phyloP scores from a whole-genome alignment of 2,888 invertebrate species.

The Heteropelma amictum region DNA sequence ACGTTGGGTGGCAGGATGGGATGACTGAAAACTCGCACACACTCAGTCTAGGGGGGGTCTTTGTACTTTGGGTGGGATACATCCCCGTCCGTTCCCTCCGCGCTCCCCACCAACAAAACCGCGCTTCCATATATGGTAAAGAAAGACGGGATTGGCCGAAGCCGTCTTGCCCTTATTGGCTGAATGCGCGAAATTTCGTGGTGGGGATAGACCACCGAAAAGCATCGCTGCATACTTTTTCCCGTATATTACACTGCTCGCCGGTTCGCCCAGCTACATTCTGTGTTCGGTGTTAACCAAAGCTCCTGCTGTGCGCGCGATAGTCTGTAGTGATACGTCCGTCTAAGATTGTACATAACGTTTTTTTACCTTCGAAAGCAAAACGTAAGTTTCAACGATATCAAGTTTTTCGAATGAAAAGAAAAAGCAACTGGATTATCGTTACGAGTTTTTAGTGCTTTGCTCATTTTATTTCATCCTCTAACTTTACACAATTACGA shows the following conservation, averaged over 20 bases:
- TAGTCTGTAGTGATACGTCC: conserved; percentile 65
- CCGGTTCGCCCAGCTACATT: conserved; percentile 72
- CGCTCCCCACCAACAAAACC: conserved; percentile 76
- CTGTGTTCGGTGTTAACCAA: conserved; percentile 73
- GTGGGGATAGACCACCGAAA: conserved; percentile 66
- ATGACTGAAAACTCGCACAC: conserved; percentile 24
- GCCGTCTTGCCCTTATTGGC: conserved; percentile 75
- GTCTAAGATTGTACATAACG: conserved; percentile 71
- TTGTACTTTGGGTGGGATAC: conserved; percentile 72
- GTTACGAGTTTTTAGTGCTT: too few relatives aligned
- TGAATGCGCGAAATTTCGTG: conserved; percentile 54
- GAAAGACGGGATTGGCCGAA: conserved; percentile 84
- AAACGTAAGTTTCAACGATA: conserved; percentile 61
- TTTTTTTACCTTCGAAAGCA: conserved; percentile 59
- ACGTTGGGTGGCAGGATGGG: neutral
- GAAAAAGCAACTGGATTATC: too few relatives aligned
- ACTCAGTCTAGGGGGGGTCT: conserved; percentile 37
- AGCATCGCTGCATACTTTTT: conserved; percentile 59
- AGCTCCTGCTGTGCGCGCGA: conserved; percentile 65
- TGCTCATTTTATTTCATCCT: too few relatives aligned
- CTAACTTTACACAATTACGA: too few relatives aligned
- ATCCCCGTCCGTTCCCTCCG: conserved; percentile 72
- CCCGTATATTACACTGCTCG: conserved; percentile 73
- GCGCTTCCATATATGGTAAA: conserved; percentile 90
- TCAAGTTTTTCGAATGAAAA: too few relatives aligned